phyloP scores from a whole-genome alignment of 2,113 vertebrate species.

The Petrocephalus microphthalmus region DNA sequence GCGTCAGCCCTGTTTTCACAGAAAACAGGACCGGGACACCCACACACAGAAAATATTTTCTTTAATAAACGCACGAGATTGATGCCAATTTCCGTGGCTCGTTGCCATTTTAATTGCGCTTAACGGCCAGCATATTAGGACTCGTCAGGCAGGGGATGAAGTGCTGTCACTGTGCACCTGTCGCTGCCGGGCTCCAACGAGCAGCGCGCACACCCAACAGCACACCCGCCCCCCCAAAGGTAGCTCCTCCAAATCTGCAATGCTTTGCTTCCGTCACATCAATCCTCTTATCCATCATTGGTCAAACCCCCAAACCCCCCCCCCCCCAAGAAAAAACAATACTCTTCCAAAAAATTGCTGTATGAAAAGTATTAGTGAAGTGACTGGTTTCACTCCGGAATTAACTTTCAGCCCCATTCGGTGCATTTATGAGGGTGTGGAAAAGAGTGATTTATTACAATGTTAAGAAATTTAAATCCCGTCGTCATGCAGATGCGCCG shows the following conservation, averaged over 20 bases:
- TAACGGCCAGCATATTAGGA: not conserved
- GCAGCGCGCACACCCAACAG: not conserved
- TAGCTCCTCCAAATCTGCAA: not conserved
- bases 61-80: constrained; percentile 16
- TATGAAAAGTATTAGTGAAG: not conserved
- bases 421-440: not conserved
- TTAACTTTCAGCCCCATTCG: not conserved
- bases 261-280: not conserved
- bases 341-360: not conserved
- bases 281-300: not conserved
- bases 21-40: constrained; percentile 42
- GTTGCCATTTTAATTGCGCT: not conserved
- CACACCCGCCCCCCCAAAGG: not conserved
- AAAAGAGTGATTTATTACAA: not conserved
- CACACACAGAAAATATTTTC: constrained; percentile 11
- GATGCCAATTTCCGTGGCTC: not conserved
- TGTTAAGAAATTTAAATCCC: not conserved
- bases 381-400: not conserved
- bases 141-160: not conserved
- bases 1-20: constrained; percentile 42
- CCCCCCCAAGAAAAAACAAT: not conserved
- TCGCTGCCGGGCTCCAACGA: not conserved
- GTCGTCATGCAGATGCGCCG: not conserved
- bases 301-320: not conserved
- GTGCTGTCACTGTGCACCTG: not conserved